These are phyloP conservation scores for Sebastolobus altivelis DNA, from an alignment of 2,797 vertebrate genomes.

Conservation along the genomic window DNA sequence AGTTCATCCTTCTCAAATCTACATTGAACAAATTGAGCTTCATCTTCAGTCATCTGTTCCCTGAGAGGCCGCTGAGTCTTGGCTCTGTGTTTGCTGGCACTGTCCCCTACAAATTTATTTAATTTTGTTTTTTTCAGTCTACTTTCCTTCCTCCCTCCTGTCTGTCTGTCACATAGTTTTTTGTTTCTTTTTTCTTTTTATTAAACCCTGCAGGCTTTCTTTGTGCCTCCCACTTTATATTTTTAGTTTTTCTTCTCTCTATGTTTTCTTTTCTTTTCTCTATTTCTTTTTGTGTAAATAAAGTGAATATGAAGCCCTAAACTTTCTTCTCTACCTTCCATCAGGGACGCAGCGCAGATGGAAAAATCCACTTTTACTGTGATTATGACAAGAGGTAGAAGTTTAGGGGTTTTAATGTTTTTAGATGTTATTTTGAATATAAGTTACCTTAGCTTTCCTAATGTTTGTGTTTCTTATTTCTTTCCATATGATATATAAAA, in stretches of 20 bases:
- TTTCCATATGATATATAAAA: neutral
- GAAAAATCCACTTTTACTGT: neutral
- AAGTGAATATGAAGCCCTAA: neutral
- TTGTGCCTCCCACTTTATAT: slow-evolving; percentile 19
- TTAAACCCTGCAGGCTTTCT: slow-evolving; percentile 32
- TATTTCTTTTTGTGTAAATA: slow-evolving; percentile 23
- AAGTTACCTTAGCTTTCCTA: neutral
- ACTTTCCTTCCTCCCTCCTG: neutral
- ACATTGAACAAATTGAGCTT: neutral
- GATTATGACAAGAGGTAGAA: neutral
- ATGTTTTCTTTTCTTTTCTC: neutral
- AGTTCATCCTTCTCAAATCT: neutral
- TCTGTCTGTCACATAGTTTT: slow-evolving; percentile 1
- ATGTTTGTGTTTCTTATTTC: neutral
- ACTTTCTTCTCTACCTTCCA: neutral
- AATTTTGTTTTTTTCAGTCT: slow-evolving; percentile 18
- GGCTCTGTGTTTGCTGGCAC: slow-evolving; percentile 4
- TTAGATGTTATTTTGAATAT: neutral
- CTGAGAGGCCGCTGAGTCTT: neutral
- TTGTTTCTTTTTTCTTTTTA: slow-evolving; percentile 17
- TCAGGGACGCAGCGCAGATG: neutral
- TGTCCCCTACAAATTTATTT: neutral
- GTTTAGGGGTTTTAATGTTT: neutral
- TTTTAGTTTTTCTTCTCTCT: slow-evolving; percentile 4
- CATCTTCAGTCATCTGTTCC: neutral